Evolutionary conservation across 2,113 vertebrate species (phyloP), one percentile per base, ranked within the genome.

Genomic region (Lagenorhynchus albirostris): DNA sequence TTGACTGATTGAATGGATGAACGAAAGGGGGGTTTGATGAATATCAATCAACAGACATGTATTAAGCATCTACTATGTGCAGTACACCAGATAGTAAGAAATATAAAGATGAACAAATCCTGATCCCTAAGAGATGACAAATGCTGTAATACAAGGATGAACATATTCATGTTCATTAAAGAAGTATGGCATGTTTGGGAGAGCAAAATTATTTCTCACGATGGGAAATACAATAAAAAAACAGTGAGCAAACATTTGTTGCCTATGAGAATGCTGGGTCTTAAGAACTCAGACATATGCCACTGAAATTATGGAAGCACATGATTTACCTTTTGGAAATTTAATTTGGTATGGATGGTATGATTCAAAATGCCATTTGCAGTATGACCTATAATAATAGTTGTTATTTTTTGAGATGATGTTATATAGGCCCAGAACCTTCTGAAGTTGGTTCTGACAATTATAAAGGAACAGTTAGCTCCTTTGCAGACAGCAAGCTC

Each of bases 401-500:
- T 93, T 84, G 96, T 94, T 96, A 85, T 93, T 98, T 98, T 96
- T 97, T 98, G 88, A 58, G 70, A 76, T 80, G 98, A 92, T 97
- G 50, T 97, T 47, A 98, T 97, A 95, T 97, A 98, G 96, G 95
- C 95, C 90, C 55, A 74, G 96, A 96, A 95, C 67, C 98, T 98
- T 98, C 96, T 97, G 93, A 98, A 97, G 98, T 98, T 60, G 3
- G 10, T 92, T 79, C 91, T 97, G 97, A 98, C 96, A 41, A 98
- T 98, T 98, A 97, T 98, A 97, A 97, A 95, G 90, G 97, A 97
- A 97, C 87, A 96, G 96, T 63, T 96, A 97, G 89, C 83, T 98
- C 97, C 98, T 98, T 96, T 98, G 96, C 94, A 98, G 98, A 98
- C 98, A 98, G 97, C 97, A 96, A 98, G 97, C 97, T 97, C 84